These are phyloP conservation scores for Synanthedon andrenaeformis DNA, from an alignment of 2,888 invertebrate genomes.

Conservation along the genomic window DNA sequence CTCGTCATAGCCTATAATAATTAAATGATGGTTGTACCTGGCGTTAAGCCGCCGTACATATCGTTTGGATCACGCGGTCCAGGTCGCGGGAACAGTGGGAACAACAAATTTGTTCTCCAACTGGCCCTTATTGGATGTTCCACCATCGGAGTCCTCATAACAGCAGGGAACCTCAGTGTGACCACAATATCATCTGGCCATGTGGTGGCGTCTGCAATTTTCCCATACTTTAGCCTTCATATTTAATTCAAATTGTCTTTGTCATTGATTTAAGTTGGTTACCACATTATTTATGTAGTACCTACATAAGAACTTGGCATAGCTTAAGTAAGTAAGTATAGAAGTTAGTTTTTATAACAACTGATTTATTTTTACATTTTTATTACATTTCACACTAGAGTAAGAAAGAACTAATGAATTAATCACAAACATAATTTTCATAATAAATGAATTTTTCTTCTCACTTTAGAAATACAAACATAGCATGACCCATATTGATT, in stretches of 20 bases:
- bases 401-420: too few species aligned
- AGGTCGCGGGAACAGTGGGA: constrained; percentile 73
- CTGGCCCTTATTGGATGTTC: constrained; percentile 55
- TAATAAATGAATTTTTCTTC: too few species aligned
- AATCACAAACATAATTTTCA: too few species aligned
- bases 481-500: too few species aligned
- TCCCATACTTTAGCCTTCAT: background rate
- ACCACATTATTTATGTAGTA: background rate
- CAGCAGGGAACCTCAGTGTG: constrained; percentile 74
- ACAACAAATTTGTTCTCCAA: constrained; percentile 81
- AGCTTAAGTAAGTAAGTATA: too few species aligned
- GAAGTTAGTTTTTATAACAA: too few species aligned
- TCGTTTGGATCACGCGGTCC: constrained; percentile 75
- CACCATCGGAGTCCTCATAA: constrained; percentile 63
- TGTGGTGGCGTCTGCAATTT: constrained; percentile 35
- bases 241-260: background rate
- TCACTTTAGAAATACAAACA: too few species aligned
- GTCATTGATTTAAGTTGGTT: background rate
- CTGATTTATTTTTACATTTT: too few species aligned
- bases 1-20: background rate
- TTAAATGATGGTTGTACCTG: constrained; percentile 52
- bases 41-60: constrained; percentile 57
- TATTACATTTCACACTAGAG: too few species aligned
- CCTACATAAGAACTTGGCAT: background rate
- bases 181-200: constrained; percentile 68